A percentile compares a stretch with the other conserved stretches of the same genome.
Evolutionary conservation across 1,140 invertebrate genomes (phyloP).

Genomic region (Trissolcus basalis): DNA sequence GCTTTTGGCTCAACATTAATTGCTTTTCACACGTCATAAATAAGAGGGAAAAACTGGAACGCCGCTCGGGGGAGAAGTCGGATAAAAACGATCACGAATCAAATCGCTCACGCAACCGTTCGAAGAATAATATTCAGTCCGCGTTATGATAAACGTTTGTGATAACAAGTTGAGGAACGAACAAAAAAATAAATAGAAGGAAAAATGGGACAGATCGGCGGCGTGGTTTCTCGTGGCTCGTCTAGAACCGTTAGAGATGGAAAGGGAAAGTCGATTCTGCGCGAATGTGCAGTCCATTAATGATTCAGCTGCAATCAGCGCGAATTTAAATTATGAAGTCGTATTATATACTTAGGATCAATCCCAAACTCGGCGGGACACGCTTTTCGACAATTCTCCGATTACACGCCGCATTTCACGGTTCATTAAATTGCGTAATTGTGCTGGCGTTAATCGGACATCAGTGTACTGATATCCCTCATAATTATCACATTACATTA

Average conservation of each 20-base stretch:
- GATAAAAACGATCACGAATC: constrained; percentile 31
- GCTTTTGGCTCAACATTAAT: constrained; percentile 14
- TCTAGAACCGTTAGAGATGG: constrained; percentile 47
- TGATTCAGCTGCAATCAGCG: constrained; percentile 54
- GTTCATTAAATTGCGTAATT: constrained; percentile 50
- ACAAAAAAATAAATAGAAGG: no score
- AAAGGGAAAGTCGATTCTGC: constrained; percentile 49
- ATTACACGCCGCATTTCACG: constrained; percentile 48
- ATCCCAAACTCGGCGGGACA: not conserved
- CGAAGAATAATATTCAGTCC: no score
- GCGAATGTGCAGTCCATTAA: constrained; percentile 46
- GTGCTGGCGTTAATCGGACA: constrained; percentile 33
- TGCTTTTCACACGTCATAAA: constrained; percentile 37
- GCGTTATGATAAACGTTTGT: no score
- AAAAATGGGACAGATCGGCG: no score
- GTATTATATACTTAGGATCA: constrained; percentile 32
- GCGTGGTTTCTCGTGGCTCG: constrained; percentile 47
- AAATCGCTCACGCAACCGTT: constrained; percentile 22
- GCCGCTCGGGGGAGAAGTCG: constrained; percentile 3
- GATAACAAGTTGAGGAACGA: no score
- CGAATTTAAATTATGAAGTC: constrained; percentile 48
- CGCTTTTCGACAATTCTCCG: constrained; percentile 41
- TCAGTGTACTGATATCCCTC: constrained; percentile 13
- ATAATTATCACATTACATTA: constrained; percentile 39
- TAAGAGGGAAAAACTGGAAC: constrained; percentile 18